A percentile compares a stretch with the other conserved stretches of the same genome.
phyloP scores from a whole-genome alignment of 2,888 invertebrate genomes.

The Polymixis flavicincta region DNA sequence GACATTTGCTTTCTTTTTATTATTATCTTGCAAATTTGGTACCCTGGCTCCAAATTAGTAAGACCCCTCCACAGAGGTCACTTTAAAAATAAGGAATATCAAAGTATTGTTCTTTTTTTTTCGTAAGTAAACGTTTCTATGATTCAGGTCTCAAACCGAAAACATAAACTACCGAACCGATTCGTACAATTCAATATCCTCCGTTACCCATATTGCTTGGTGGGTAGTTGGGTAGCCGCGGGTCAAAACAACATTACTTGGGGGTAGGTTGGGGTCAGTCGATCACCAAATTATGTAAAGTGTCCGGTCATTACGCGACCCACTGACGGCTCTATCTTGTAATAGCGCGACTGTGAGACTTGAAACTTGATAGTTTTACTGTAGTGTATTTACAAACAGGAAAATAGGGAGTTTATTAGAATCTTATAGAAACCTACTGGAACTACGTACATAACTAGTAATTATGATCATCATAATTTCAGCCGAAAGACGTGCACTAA shows the following conservation, averaged over 20 bases:
- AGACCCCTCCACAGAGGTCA: too few species aligned
- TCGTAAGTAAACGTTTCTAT: not conserved
- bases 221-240: slow-evolving; percentile 50
- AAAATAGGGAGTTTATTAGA: too few species aligned
- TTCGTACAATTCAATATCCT: slow-evolving; percentile 50
- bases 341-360: slow-evolving; percentile 51
- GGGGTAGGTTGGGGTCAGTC: slow-evolving; percentile 76
- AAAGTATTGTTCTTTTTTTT: not conserved
- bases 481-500: too few species aligned
- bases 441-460: too few species aligned
- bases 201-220: slow-evolving; percentile 51
- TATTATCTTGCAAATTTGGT: too few species aligned
- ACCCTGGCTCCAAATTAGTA: too few species aligned
- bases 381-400: too few species aligned
- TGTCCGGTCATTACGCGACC: slow-evolving; percentile 86
- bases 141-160: not conserved
- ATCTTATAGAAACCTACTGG: too few species aligned
- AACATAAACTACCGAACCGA: slow-evolving; percentile 25
- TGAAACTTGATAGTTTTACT: slow-evolving; percentile 73
- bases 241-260: slow-evolving; percentile 58
- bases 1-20: too few species aligned
- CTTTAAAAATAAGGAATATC: too few species aligned
- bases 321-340: slow-evolving; percentile 80
- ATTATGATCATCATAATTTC: too few species aligned
- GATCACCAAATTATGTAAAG: slow-evolving; percentile 89